phyloP scores from a whole-genome alignment of 1,140 invertebrate species.

The Batillaria attramentaria region DNA sequence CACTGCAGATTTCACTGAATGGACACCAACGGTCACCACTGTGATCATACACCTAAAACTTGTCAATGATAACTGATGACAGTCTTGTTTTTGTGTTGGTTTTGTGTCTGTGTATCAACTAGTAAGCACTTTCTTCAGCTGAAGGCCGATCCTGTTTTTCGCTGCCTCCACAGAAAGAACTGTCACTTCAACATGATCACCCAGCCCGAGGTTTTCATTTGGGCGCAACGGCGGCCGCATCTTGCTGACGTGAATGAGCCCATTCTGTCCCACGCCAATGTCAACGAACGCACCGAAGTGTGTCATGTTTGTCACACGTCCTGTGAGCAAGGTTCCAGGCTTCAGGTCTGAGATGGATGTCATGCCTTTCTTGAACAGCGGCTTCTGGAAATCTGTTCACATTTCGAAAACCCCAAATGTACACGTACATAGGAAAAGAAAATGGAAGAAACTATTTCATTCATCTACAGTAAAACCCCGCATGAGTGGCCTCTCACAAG shows the following conservation, averaged over 20 bases:
- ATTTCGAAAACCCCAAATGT: too few species aligned
- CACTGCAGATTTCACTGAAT: too few species aligned
- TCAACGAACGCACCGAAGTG: slow-evolving; percentile 94
- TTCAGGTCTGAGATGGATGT: slow-evolving; percentile 77
- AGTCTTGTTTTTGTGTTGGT: too few species aligned
- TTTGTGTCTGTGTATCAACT: too few species aligned
- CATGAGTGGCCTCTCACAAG: not conserved
- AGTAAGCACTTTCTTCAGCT: slow-evolving; percentile 47
- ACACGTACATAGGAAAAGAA: not conserved
- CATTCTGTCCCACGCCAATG: slow-evolving; percentile 84
- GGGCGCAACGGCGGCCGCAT: slow-evolving; percentile 47
- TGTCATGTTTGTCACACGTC: slow-evolving; percentile 80
- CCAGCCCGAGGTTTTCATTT: slow-evolving; percentile 77
- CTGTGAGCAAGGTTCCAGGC: slow-evolving; percentile 74
- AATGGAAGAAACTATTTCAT: not conserved
- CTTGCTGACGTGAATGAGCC: slow-evolving; percentile 79
- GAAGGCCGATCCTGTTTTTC: slow-evolving; percentile 74
- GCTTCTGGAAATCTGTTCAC: slow-evolving; percentile 75
- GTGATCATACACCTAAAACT: too few species aligned
- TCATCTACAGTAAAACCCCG: not conserved
- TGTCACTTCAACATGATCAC: slow-evolving; percentile 80
- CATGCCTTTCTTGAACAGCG: slow-evolving; percentile 80
- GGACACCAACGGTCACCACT: too few species aligned
- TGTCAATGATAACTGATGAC: too few species aligned
- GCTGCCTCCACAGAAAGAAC: slow-evolving; percentile 75